phyloP scores from a whole-genome alignment of 2,888 invertebrate genomes.

The Acanthoscelides obtectus region DNA sequence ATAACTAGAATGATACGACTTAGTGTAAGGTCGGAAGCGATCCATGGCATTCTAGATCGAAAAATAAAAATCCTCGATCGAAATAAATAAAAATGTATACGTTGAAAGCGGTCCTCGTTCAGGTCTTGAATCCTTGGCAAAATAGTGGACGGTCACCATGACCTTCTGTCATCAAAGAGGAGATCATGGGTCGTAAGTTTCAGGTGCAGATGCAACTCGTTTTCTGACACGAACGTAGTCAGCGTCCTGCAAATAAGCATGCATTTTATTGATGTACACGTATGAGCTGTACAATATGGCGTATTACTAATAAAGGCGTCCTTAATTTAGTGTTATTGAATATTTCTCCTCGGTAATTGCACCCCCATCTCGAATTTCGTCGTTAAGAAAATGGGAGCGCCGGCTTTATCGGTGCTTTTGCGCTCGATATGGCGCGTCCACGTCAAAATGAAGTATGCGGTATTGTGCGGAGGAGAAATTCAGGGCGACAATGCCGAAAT shows the following conservation, averaged over 20 bases:
- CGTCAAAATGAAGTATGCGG: not conserved
- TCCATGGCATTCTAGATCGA: too few species aligned
- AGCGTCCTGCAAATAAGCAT: not conserved
- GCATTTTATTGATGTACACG: not conserved
- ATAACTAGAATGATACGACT: too few species aligned
- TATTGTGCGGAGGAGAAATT: not conserved
- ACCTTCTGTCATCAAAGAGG: too few species aligned
- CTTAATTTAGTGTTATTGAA: not conserved
- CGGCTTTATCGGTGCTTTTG: not conserved
- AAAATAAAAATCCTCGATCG: too few species aligned
- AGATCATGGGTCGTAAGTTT: too few species aligned
- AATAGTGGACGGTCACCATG: too few species aligned
- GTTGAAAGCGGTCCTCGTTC: too few species aligned
- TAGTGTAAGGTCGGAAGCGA: too few species aligned
- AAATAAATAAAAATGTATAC: too few species aligned
- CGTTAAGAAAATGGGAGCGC: not conserved
- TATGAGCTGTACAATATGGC: not conserved
- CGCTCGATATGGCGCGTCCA: not conserved
- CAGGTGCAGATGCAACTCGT: too few species aligned
- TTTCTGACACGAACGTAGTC: not conserved
- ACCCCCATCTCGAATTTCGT: not conserved
- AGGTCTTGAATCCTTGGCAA: too few species aligned
- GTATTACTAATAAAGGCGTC: not conserved
- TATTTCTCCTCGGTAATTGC: not conserved
- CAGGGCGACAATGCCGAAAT: not conserved